Evolutionary conservation across 1,140 invertebrate species (phyloP).

Genomic region (Hylaeus volcanicus): DNA sequence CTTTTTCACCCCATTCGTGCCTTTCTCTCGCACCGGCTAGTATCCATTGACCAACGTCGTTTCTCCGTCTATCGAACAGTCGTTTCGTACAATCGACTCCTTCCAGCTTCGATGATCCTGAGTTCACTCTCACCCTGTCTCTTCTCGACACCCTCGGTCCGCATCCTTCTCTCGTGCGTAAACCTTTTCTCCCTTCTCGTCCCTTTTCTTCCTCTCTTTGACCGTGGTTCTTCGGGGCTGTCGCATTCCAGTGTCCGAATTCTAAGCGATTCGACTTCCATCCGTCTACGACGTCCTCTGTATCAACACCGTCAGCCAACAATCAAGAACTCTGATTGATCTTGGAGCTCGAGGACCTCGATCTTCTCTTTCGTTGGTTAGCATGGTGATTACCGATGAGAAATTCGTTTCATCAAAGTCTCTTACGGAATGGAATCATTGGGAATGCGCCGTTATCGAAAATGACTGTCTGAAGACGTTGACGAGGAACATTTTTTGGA

Average conservation of each 20-base stretch:
- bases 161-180: conserved; percentile 2
- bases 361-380: not conserved
- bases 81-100: not conserved
- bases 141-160: not conserved
- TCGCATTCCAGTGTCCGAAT: conserved; percentile 30
- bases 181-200: not conserved
- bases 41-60: not conserved
- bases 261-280: conserved; percentile 13
- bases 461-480: not conserved
- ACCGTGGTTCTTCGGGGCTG: not conserved
- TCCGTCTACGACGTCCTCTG: conserved; percentile 48
- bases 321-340: conserved; percentile 75
- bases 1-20: conserved; percentile 7
- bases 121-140: conserved; percentile 7
- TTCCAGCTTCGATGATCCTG: not conserved
- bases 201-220: not conserved
- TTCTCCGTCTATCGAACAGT: not conserved
- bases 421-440: not conserved
- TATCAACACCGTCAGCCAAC: conserved; percentile 71
- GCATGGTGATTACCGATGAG: not conserved
- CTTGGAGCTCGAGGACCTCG: conserved; percentile 39
- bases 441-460: not conserved
- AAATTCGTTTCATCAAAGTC: not conserved
- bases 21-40: not conserved
- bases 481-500: not conserved